phyloP scores from a whole-genome alignment of 2,797 vertebrate genomes.

The Eleutherodactylus coqui region DNA sequence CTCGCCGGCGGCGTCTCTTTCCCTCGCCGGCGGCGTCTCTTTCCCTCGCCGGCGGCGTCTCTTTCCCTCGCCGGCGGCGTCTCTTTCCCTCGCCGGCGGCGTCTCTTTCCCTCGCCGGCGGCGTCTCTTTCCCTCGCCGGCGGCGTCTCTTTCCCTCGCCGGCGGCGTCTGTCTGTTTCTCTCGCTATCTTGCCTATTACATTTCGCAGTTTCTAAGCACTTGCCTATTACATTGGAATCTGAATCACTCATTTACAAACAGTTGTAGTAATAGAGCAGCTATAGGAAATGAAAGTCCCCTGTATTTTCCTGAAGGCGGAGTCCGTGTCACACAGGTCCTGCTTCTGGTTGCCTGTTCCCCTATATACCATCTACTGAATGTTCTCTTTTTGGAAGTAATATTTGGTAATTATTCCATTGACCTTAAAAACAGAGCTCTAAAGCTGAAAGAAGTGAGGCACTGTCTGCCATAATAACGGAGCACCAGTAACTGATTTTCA shows the following conservation, averaged over 20 bases:
- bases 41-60: background rate
- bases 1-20: too few species aligned
- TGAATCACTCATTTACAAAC: background rate
- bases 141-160: background rate
- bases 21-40: background rate
- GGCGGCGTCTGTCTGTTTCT: too few species aligned
- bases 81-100: too few species aligned
- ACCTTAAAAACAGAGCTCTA: background rate
- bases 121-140: background rate
- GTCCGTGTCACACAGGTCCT: background rate
- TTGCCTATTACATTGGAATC: background rate
- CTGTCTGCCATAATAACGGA: background rate
- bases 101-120: too few species aligned
- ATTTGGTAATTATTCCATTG: background rate
- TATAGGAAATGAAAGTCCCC: background rate
- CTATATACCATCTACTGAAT: background rate
- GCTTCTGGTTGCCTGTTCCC: background rate
- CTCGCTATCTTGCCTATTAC: background rate
- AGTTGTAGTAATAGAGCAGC: background rate
- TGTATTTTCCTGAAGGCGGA: background rate
- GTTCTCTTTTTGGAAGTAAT: background rate
- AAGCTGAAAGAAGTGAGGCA: background rate
- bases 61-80: background rate
- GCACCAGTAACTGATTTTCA: background rate
- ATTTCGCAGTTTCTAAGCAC: background rate